Percentiles rank a stretch among this genome's conserved stretches.
Evolutionary conservation across 1,140 invertebrate species (phyloP).

Genomic region (Leptonema lineaticorne): DNA sequence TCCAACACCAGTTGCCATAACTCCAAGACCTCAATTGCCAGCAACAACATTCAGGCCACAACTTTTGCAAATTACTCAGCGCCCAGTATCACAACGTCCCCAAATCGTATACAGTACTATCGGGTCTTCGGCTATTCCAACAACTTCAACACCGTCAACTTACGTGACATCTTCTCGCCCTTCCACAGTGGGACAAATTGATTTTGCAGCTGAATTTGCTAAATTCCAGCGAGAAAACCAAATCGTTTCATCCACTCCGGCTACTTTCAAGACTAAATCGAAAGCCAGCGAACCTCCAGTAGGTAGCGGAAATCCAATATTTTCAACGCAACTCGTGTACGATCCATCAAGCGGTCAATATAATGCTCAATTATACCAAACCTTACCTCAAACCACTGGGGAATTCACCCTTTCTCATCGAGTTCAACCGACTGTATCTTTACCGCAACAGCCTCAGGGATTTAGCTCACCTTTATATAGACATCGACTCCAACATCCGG

Average conservation of each 20-base stretch:
- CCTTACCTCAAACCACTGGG: constrained; percentile 70
- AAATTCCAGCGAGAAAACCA: constrained; percentile 76
- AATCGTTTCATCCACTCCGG: constrained; percentile 54
- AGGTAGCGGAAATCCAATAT: constrained; percentile 61
- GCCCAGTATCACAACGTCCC: constrained; percentile 59
- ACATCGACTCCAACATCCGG: constrained; percentile 48
- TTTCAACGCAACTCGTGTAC: constrained; percentile 74
- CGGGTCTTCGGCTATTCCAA: constrained; percentile 49
- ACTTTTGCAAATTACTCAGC: constrained; percentile 61
- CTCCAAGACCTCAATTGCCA: constrained; percentile 63
- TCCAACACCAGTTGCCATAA: constrained; percentile 56
- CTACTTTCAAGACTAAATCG: constrained; percentile 45
- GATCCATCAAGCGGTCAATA: constrained; percentile 77
- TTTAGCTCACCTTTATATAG: constrained; percentile 53
- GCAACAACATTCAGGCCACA: constrained; percentile 67
- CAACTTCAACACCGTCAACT: constrained; percentile 48
- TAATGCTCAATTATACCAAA: constrained; percentile 77
- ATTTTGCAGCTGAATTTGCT: constrained; percentile 73
- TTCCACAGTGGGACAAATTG: constrained; percentile 55
- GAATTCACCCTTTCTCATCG: constrained; percentile 70
- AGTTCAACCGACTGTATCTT: constrained; percentile 71
- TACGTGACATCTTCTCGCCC: constrained; percentile 45
- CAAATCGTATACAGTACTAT: constrained; percentile 59
- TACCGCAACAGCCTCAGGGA: constrained; percentile 53
- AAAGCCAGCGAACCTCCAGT: constrained; percentile 47